Percentiles rank a stretch among this genome's conserved stretches.
These are phyloP conservation scores for Pangasius sanitwongsei DNA, from an alignment of 2,797 vertebrate genomes.

Conservation along the genomic window DNA sequence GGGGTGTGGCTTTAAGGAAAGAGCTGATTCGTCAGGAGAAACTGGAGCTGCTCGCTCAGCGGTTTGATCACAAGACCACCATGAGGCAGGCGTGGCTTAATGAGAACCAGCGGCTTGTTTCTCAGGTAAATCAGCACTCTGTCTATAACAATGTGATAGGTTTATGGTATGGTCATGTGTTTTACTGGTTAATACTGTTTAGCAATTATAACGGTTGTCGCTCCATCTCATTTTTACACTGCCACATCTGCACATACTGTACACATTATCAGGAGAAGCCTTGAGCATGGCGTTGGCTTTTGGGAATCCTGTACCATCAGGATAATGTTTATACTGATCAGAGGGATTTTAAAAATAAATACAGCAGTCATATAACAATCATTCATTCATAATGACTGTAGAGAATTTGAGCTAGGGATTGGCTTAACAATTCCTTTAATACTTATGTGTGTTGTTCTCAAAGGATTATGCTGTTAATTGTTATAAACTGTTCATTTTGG, in stretches of 20 bases:
- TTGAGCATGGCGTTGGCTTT: not conserved
- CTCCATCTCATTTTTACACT: not conserved
- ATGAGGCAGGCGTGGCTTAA: constrained; percentile 97
- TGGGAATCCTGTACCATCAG: not conserved
- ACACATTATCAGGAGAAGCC: not conserved
- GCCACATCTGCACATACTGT: not conserved
- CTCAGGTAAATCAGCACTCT: constrained; percentile 77
- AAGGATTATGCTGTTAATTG: not conserved
- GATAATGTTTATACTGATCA: not conserved
- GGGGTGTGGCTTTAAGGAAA: constrained; percentile 84
- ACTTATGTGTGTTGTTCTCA: not conserved
- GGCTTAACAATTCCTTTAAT: not conserved
- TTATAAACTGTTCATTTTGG: not conserved
- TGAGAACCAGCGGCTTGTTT: constrained; percentile 94
- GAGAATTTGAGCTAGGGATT: not conserved
- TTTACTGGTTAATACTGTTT: not conserved
- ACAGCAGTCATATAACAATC: not conserved
- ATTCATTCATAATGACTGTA: not conserved
- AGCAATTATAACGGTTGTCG: not conserved
- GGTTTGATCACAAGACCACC: constrained; percentile 92
- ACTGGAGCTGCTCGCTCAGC: constrained; percentile 89
- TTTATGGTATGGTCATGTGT: not conserved
- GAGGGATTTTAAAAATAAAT: not conserved
- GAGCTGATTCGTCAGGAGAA: constrained; percentile 97
- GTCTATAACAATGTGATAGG: not conserved